Conservation (phyloP, 2,113 vertebrate species). For the Alectura lathami region DNA sequence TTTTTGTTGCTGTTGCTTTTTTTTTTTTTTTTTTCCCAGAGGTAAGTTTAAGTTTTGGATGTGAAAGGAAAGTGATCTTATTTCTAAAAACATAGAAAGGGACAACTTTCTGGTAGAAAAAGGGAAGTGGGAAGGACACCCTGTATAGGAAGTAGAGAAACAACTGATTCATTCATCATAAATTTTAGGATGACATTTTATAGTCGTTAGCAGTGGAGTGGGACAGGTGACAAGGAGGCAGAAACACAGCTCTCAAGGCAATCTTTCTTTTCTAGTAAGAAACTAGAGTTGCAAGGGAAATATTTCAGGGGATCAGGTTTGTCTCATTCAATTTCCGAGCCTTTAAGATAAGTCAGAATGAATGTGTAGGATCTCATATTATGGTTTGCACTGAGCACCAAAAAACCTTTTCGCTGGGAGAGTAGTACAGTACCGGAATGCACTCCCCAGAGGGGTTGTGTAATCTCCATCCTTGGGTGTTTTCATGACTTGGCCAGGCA, state of each 20-base stretch:
- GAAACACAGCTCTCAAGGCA: neutral
- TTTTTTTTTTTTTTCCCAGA: neutral
- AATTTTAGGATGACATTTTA: neutral
- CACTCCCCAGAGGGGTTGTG: neutral
- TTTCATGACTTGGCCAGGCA: neutral
- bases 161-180: neutral
- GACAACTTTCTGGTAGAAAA: constrained; percentile 5
- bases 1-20: too few species aligned
- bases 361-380: neutral
- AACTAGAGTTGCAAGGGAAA: neutral
- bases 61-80: neutral
- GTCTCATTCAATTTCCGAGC: neutral
- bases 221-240: neutral
- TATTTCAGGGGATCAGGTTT: neutral
- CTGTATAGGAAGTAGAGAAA: neutral
- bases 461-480: neutral
- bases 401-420: neutral
- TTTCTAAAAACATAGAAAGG: neutral
- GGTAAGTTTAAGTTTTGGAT: neutral
- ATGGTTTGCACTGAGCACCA: neutral
- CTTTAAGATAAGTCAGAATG: neutral
- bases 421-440: neutral
- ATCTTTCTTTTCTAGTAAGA: neutral
- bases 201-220: neutral
- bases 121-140: neutral